Conservation (phyloP, 2,113 vertebrate genomes). For the Pampusana beccarii region DNA sequence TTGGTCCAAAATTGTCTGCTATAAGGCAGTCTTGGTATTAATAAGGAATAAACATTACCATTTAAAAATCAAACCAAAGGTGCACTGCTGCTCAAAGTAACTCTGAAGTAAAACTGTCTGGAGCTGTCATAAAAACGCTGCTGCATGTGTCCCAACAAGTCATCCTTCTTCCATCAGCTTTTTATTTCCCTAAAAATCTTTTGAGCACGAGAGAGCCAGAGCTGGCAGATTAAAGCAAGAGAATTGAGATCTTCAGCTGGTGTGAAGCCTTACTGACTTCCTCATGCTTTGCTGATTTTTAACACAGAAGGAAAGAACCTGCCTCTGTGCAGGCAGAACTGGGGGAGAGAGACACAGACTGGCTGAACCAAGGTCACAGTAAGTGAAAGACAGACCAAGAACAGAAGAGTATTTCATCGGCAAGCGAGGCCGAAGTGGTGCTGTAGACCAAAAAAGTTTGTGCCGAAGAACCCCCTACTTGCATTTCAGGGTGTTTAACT, state of each 20-base stretch:
- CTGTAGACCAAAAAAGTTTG: not conserved
- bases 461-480: not conserved
- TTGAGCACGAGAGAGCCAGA: not conserved
- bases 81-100: not conserved
- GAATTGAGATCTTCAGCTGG: not conserved
- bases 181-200: not conserved
- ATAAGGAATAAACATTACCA: constrained; percentile 33
- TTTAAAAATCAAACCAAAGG: constrained; percentile 46
- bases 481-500: not conserved
- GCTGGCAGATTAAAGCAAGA: constrained; percentile 11
- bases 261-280: not conserved
- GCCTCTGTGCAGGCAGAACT: not conserved
- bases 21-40: constrained; percentile 13
- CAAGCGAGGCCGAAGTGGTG: not conserved
- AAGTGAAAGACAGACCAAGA: not conserved
- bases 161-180: not conserved
- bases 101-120: not conserved
- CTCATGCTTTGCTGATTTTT: not conserved
- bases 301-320: not conserved
- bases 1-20: constrained; percentile 27
- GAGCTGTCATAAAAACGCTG: not conserved
- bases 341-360: not conserved
- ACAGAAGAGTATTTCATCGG: not conserved
- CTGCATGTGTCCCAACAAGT: not conserved
- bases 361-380: not conserved